Evolutionary conservation across 2,888 invertebrate genomes (phyloP).

Genomic region (Phalangium opilio): DNA sequence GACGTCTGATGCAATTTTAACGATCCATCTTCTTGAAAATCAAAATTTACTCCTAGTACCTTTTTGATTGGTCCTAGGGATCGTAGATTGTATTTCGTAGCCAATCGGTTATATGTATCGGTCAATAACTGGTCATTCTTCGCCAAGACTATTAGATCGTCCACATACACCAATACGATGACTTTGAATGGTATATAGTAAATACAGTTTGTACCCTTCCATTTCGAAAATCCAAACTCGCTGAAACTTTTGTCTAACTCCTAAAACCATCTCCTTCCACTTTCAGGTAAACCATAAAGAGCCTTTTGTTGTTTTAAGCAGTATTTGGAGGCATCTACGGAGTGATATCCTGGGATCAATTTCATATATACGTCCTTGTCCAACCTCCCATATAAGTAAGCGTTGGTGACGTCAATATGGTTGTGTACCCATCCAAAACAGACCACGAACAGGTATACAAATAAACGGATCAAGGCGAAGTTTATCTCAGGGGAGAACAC

Average conservation of each 20-base stretch:
- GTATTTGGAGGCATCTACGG: neutral
- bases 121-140: neutral
- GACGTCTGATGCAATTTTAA: too few species aligned
- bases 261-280: neutral
- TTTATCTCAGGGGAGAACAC: neutral
- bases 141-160: slow-evolving; percentile 1
- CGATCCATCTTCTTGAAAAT: neutral
- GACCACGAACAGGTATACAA: neutral
- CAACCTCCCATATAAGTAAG: slow-evolving; percentile 4
- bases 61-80: neutral
- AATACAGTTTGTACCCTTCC: too few species aligned
- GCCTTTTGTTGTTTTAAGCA: neutral
- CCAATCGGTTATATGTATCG: neutral
- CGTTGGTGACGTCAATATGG: slow-evolving; percentile 5
- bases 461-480: slow-evolving; percentile 2
- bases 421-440: slow-evolving; percentile 1
- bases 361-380: slow-evolving; percentile 2
- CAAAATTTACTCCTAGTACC: slow-evolving; percentile 4
- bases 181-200: neutral
- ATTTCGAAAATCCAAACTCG: too few species aligned
- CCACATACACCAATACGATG: neutral
- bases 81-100: neutral
- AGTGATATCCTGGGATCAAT: neutral
- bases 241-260: slow-evolving; percentile 1
- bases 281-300: slow-evolving; percentile 2